These are phyloP conservation scores for Microcebus murinus DNA, from an alignment of 2,113 vertebrate species.

Conservation along the genomic window DNA sequence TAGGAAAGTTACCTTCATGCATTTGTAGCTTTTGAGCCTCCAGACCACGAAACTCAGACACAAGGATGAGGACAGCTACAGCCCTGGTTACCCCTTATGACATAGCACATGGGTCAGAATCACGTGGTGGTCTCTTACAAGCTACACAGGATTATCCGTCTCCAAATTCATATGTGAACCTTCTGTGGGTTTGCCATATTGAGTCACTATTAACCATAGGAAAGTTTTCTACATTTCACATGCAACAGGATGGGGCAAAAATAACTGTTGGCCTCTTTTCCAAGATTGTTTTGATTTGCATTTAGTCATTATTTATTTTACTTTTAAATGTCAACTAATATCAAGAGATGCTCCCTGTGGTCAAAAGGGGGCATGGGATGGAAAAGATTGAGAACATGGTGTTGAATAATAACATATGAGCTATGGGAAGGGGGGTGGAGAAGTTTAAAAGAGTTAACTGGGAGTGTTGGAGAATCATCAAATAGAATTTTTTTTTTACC, in stretches of 20 bases:
- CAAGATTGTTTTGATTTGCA: not conserved
- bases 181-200: accelerated
- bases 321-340: not conserved
- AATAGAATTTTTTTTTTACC: not conserved
- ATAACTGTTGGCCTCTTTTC: not conserved
- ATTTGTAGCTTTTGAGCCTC: not conserved
- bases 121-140: not conserved
- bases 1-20: not conserved
- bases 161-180: not conserved
- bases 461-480: not conserved
- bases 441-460: not conserved
- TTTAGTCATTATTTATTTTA: not conserved
- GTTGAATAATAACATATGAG: not conserved
- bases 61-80: not conserved
- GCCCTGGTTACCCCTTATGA: not conserved
- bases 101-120: not conserved
- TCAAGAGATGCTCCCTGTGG: not conserved
- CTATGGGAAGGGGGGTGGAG: not conserved
- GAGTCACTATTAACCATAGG: not conserved
- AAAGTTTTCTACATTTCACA: not conserved
- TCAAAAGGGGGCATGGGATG: not conserved
- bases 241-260: not conserved
- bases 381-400: not conserved
- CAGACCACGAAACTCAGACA: not conserved
- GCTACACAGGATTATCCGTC: not conserved